Evolutionary conservation across 1,140 invertebrate genomes (phyloP).

Genomic region (Stegodyphus dumicola): DNA sequence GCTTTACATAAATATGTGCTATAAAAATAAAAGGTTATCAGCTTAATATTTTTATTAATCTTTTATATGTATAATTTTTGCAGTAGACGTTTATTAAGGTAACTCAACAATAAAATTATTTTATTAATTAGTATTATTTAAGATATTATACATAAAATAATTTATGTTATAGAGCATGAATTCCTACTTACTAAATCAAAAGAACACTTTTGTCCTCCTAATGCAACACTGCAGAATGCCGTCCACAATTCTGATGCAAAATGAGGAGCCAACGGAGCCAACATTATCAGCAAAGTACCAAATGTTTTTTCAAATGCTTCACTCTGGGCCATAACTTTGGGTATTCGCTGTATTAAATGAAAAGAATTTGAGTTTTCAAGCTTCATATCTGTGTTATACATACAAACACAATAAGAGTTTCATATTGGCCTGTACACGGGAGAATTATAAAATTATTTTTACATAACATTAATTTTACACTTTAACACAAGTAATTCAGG

Average conservation of each 20-base stretch:
- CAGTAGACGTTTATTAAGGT: background rate
- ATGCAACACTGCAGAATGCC: conserved; percentile 73
- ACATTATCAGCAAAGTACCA: conserved; percentile 82
- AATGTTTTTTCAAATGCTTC: conserved; percentile 78
- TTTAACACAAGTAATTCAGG: background rate
- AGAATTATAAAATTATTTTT: background rate
- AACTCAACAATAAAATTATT: background rate
- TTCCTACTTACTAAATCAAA: conserved; percentile 33
- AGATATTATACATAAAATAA: background rate
- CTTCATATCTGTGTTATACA: too few relatives aligned
- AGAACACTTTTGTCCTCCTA: conserved; percentile 1
- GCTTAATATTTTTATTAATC: background rate
- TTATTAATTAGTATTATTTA: background rate
- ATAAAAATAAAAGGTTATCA: background rate
- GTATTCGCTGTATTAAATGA: conserved; percentile 21
- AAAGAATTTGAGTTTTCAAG: background rate
- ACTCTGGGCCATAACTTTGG: conserved; percentile 29
- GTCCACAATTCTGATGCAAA: conserved; percentile 92
- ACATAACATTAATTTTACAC: background rate
- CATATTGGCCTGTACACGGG: background rate
- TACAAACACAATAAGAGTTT: too few relatives aligned
- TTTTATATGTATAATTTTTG: background rate
- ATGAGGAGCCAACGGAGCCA: conserved; percentile 87
- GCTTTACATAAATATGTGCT: background rate
- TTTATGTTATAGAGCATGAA: background rate